Percentiles rank a stretch among this genome's conserved stretches.
Conservation (phyloP, 2,888 invertebrate species). For the Alsophila aescularia region DNA sequence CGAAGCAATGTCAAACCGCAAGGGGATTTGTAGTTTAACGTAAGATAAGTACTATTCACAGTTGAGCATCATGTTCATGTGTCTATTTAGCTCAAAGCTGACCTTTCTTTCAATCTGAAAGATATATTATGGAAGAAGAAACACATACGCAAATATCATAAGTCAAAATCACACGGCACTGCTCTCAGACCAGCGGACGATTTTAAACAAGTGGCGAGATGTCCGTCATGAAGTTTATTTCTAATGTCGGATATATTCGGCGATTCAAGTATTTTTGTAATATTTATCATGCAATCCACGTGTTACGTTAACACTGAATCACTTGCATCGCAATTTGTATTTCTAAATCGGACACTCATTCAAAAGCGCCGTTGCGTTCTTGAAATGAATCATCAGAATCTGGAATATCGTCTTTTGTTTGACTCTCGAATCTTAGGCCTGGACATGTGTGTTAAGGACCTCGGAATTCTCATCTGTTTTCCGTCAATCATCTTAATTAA, state of each 20-base stretch:
- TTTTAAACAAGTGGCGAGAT: conserved; percentile 24
- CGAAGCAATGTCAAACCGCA: conserved; percentile 20
- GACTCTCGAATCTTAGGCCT: conserved; percentile 24
- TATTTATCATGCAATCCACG: conserved; percentile 24
- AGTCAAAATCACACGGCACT: conserved; percentile 28
- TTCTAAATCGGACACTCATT: conserved; percentile 41
- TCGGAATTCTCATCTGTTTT: conserved; percentile 38
- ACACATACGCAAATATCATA: conserved; percentile 27
- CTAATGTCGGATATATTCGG: conserved; percentile 22
- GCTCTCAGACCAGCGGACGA: conserved; percentile 9
- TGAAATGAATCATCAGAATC: conserved; percentile 43
- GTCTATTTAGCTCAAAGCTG: conserved; percentile 28
- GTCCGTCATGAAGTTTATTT: conserved; percentile 40
- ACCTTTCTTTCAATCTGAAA: conserved; percentile 39
- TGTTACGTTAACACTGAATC: conserved; percentile 31
- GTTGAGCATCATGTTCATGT: not conserved
- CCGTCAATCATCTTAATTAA: conserved; percentile 46
- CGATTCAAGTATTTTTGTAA: conserved; percentile 24
- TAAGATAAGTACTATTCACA: conserved; percentile 1
- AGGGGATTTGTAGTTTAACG: not conserved
- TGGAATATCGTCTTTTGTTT: conserved; percentile 41
- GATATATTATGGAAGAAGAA: conserved; percentile 33
- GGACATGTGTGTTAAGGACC: conserved; percentile 49
- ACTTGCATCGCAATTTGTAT: conserved; percentile 28
- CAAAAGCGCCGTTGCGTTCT: conserved; percentile 46